Base-by-base conservation (phyloP, 2,797 vertebrate genomes). In the Oreonectes daqikongensis region DNA sequence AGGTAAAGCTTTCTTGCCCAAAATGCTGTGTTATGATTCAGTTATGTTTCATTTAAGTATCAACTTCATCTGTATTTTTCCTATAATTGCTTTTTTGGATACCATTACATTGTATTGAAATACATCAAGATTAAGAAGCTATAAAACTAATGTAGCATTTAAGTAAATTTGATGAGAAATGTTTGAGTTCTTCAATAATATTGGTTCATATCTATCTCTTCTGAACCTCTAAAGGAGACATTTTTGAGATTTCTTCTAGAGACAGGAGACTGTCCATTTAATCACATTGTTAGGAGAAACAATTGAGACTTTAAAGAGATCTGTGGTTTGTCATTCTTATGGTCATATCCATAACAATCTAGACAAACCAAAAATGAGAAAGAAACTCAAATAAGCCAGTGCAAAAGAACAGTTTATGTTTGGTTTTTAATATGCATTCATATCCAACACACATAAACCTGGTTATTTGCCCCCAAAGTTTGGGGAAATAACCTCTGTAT, bases 401-500 rank as follows among this genome's bases (percentile, higher is more conserved):
- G 24, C 35, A 28, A 65, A 64, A 74, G 42, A 65, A 55, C 18
- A 30, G 32, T 18, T 64, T 64, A 15, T 24, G n/a, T 50, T 35
- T 38, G 53, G 26, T 50, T 5, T 26, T 67, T 53, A 35, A 26
- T 76, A 68, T 44, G 38, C 52, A 75, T 74, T 38, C 24, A 75
- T 55, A 53, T 55, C 61, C 35, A 30, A 75, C 18, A 55, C 0
- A 18, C 35, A 66, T 72, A 77, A 55, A 82, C 71, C 72, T 55
- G 67, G 17, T 60, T 76, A 78, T 82, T 75, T 75, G 76, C 65
- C 70, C n/a, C 77, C 60, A 73, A 71, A 82, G 77, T 80, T 82
- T 84, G 78, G 42, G 69, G 75, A 82, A 82, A 79, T 84, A 76
- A 78, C 79, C 69, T 84, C 69, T 76, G 53, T 68, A 77, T 84